Evolutionary conservation across 1,140 invertebrate genomes (phyloP).

Genomic region (Cotesia typhae): DNA sequence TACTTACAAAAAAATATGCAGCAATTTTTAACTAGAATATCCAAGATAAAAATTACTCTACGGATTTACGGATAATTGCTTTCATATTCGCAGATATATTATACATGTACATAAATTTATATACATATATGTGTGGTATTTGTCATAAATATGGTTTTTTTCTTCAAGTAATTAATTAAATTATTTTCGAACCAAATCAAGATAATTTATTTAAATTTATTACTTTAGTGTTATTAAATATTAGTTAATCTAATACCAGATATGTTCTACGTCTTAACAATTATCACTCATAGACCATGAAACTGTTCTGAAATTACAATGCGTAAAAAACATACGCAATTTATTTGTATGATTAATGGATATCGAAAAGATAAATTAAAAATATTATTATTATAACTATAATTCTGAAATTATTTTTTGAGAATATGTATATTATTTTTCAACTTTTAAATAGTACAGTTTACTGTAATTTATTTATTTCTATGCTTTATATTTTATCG

Average conservation of each 20-base stretch:
- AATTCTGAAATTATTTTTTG: too few species aligned
- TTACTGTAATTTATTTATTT: too few species aligned
- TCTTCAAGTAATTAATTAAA: slow-evolving; percentile 25
- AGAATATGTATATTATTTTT: too few species aligned
- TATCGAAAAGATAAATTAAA: not conserved
- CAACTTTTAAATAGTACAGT: too few species aligned
- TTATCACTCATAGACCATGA: not conserved
- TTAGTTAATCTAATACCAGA: slow-evolving; percentile 33
- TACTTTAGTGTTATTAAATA: not conserved
- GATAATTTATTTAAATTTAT: not conserved
- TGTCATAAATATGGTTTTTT: slow-evolving; percentile 24
- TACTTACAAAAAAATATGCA: not conserved
- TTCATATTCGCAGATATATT: slow-evolving; percentile 47
- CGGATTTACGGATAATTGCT: not conserved
- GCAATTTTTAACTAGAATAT: not conserved
- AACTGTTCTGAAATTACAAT: not conserved
- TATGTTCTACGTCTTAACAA: slow-evolving; percentile 30
- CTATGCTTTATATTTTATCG: too few species aligned
- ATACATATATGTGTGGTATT: slow-evolving; percentile 38
- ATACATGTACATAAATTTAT: slow-evolving; percentile 45
- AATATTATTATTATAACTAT: too few species aligned
- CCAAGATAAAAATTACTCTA: not conserved
- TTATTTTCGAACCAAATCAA: not conserved
- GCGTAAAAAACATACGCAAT: not conserved
- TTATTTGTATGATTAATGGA: not conserved